These are phyloP conservation scores for Tachycineta bicolor DNA, from an alignment of 2,113 vertebrate genomes.

Conservation along the genomic window DNA sequence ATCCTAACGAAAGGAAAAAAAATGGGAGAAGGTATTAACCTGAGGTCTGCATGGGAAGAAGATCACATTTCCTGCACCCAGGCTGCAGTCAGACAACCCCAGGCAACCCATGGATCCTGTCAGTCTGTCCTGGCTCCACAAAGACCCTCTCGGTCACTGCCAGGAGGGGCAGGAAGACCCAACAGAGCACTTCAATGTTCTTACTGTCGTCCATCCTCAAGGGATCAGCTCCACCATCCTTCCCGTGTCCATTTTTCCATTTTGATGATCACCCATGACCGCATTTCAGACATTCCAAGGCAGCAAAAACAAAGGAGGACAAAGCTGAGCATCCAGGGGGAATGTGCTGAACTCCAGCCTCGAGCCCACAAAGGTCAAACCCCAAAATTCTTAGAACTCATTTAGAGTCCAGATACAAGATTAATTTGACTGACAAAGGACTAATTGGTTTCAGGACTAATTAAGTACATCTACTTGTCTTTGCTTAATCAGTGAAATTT, in stretches of 20 bases:
- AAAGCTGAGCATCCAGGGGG: neutral
- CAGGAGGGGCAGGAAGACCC: neutral
- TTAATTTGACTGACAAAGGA: conserved; percentile 46
- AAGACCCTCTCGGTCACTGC: neutral
- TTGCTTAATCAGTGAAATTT: conserved; percentile 67
- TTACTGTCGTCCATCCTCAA: neutral
- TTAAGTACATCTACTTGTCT: conserved; percentile 41
- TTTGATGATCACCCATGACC: neutral
- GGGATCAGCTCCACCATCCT: neutral
- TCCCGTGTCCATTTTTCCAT: neutral
- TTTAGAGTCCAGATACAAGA: conserved; percentile 30
- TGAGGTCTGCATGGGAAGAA: neutral
- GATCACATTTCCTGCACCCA: neutral
- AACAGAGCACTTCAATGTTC: neutral
- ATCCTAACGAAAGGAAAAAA: neutral
- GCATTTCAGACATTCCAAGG: neutral
- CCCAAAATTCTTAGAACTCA: conserved; percentile 28
- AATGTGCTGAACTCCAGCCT: neutral
- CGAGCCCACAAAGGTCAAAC: neutral
- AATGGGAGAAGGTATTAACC: neutral
- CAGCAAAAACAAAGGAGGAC: neutral
- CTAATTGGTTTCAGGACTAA: conserved; percentile 63
- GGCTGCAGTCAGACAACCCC: neutral
- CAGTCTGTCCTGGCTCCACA: neutral
- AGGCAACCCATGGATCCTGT: neutral